phyloP scores from a whole-genome alignment of 2,888 invertebrate genomes.

The Ophion slaviceki region DNA sequence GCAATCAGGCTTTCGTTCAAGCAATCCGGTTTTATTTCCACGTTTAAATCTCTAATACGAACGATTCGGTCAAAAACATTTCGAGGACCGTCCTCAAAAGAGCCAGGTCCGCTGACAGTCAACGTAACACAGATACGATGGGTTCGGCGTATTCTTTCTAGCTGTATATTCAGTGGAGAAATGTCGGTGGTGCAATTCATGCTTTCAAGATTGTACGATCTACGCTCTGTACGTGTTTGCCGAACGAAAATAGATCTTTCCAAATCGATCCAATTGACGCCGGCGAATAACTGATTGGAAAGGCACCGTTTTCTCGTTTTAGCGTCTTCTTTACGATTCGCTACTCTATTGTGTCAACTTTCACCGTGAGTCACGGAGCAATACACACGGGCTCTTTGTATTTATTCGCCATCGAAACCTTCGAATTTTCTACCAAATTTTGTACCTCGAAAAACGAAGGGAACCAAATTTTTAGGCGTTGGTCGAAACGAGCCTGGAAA shows the following conservation, averaged over 20 bases:
- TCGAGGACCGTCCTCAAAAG: too few relatives aligned
- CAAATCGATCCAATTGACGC: conserved; percentile 53
- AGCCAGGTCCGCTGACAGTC: too few relatives aligned
- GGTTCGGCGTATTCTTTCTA: too few relatives aligned
- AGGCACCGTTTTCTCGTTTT: conserved; percentile 44
- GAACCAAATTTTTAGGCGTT: background rate
- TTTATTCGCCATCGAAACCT: background rate
- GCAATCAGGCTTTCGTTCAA: conserved; percentile 34
- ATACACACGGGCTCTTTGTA: background rate
- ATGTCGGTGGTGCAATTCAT: background rate
- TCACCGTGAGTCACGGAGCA: conserved; percentile 23
- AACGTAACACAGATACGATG: too few relatives aligned
- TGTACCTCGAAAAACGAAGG: background rate
- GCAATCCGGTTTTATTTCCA: conserved; percentile 56
- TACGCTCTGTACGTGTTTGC: conserved; percentile 26
- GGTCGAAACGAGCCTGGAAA: background rate
- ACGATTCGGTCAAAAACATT: background rate
- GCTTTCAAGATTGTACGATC: conserved; percentile 22
- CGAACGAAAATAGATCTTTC: conserved; percentile 62
- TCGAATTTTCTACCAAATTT: conserved; percentile 2
- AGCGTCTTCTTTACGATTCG: conserved; percentile 47
- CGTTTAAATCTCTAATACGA: conserved; percentile 17
- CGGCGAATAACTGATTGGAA: conserved; percentile 43
- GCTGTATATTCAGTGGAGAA: conserved; percentile 1
- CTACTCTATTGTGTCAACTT: conserved; percentile 49